Evolutionary conservation across 92 coral and sea anemone genomes (phyloP).

Genomic region (Micromussa lordhowensis): DNA sequence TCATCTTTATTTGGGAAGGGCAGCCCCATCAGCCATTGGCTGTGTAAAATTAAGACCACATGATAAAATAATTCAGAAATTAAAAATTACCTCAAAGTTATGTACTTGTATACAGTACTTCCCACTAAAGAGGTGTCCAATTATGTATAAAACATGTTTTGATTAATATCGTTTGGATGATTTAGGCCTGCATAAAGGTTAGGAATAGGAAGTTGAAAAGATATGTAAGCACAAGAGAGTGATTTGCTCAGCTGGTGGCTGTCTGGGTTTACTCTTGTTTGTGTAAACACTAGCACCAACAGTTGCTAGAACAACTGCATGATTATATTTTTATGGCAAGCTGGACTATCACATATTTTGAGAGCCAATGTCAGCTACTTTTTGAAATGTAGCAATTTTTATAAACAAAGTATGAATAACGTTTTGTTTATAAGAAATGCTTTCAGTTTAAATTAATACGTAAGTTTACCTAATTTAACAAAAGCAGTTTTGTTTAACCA

Average conservation of each 20-base stretch:
- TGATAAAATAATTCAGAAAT: no score
- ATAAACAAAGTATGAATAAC: background rate
- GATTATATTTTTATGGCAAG: background rate
- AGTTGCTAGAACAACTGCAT: background rate
- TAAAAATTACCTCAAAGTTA: no score
- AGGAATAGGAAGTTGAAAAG: background rate
- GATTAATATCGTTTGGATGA: background rate
- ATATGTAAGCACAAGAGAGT: background rate
- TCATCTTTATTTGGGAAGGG: no score
- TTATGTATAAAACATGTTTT: no score
- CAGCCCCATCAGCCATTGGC: no score
- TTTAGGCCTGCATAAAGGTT: background rate
- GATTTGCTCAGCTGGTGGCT: background rate
- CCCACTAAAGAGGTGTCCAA: no score
- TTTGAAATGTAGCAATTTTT: background rate
- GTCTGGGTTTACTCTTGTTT: background rate
- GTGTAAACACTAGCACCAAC: background rate
- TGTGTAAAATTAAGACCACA: no score
- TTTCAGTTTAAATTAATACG: no score
- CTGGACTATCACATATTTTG: background rate
- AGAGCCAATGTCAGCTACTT: background rate
- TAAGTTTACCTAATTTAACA: background rate
- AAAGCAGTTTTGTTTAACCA: background rate
- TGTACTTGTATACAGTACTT: no score
- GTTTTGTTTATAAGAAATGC: background rate